Evolutionary conservation across 2,888 invertebrate species (phyloP), one percentile per base, ranked within the genome.

Genomic region (Chelonus formosanus): DNA sequence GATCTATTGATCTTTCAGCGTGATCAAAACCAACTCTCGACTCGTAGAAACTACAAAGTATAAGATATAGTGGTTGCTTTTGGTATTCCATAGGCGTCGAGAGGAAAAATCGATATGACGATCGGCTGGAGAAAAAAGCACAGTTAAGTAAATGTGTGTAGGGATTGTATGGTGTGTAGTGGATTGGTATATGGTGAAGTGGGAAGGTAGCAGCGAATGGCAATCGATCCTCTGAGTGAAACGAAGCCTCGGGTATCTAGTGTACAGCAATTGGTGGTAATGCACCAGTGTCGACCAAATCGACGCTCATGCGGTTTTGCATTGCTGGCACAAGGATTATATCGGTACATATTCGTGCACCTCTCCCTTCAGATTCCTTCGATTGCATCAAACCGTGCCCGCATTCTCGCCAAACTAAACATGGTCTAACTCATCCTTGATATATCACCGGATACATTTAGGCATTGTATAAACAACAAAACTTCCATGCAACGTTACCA

Each of bases 161-260:
- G 62, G 62, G 45, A 58, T 58, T 40, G 6, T 40, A 40, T 40
- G 20, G 6, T 40, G 6, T 40, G 6, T 40, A 40, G 40, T 40
- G 40, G 54, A 43, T 8, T 20, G 4, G 40, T 6, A 34, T 35
- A 35, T 53, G 36, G 55, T 40, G 62, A 44, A 63, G 40, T 5
- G 40, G 40, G 5, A 40, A 40, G 63, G 58, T 59, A 66, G 54
- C 62, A 62, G 45, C 67, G 67, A 70, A 63, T 58, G 60, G 68
- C 64, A 69, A 71, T 71, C 68, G 71, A 71, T 71, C 67, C 65
- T 63, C 55, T 61, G 64, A 58, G 65, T 65, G 57, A 34, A 52
- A 48, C 62, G 47, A 65, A 57, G 69, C 60, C 63, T 69, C 54
- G 57, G 57, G 56, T 32, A 54, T 48, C 50, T 47, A 44, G 59